Evolutionary conservation across 2,113 vertebrate species (phyloP).

Genomic region (Connochaetes taurinus): DNA sequence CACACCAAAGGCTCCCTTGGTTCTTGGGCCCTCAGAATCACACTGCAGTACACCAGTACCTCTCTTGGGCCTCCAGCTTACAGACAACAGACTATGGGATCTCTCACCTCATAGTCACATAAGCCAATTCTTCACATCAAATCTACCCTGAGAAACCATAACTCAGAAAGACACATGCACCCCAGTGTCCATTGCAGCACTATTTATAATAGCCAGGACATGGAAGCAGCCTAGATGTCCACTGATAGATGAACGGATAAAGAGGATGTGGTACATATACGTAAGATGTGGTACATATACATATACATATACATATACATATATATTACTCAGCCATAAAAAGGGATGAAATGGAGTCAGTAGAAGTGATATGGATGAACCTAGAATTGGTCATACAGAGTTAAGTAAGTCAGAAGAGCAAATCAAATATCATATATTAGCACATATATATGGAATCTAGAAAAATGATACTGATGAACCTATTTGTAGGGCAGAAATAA

Average conservation of each 20-base stretch:
- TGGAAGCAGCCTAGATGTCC: not conserved
- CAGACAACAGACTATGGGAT: not conserved
- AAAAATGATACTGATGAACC: not conserved
- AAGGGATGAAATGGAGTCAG: not conserved
- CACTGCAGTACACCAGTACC: too few relatives aligned
- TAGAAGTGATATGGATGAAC: not conserved
- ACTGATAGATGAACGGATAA: not conserved
- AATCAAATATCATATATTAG: not conserved
- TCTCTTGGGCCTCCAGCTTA: not conserved
- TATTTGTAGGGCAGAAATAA: not conserved
- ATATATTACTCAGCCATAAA: not conserved
- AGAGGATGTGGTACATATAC: not conserved
- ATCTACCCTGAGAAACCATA: not conserved
- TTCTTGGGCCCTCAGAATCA: not conserved
- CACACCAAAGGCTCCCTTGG: not conserved
- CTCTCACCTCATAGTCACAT: not conserved
- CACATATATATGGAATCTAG: not conserved
- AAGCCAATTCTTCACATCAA: not conserved
- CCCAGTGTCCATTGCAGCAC: not conserved
- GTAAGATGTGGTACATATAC: not conserved
- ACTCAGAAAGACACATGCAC: not conserved
- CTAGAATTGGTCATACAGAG: not conserved
- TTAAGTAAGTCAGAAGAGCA: not conserved
- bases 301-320: too few relatives aligned
- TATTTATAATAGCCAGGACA: not conserved